Conservation (phyloP, 2,888 invertebrate genomes). For the Drosophila atripex region DNA sequence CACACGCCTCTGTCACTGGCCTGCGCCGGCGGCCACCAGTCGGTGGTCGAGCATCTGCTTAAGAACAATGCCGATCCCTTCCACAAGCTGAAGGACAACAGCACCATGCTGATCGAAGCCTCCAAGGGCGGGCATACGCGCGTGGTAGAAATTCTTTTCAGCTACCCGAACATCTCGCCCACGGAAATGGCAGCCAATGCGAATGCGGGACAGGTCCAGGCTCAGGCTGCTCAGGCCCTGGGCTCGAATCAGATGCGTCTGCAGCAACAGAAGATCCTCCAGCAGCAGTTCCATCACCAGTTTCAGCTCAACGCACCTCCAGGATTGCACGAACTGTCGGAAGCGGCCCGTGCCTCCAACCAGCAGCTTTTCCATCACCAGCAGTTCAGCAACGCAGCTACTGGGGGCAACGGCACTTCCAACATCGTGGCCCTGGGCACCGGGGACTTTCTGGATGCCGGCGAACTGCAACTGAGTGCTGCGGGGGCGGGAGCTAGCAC, state of each 20-base stretch:
- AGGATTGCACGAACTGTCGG: constrained; percentile 86
- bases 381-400: constrained; percentile 68
- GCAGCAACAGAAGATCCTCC: constrained; percentile 82
- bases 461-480: constrained; percentile 77
- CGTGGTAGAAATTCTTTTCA: constrained; percentile 96
- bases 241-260: constrained; percentile 80
- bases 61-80: constrained; percentile 97
- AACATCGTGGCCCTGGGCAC: constrained; percentile 65
- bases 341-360: constrained; percentile 85
- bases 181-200: constrained; percentile 83
- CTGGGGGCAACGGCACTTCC: constrained; percentile 54
- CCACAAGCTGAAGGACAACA: constrained; percentile 98
- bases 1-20: constrained; percentile 98
- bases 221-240: constrained; percentile 66
- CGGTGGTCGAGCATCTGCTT: constrained; percentile 95
- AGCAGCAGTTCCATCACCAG: constrained; percentile 84
- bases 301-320: constrained; percentile 83
- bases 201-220: constrained; percentile 46
- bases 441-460: constrained; percentile 81
- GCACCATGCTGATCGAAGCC: constrained; percentile 99
- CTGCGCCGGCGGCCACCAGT: constrained; percentile 97
- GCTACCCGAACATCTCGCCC: constrained; percentile 94
- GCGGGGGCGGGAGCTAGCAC: constrained; percentile 51
- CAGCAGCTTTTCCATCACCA: constrained; percentile 84
- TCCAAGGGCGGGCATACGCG: constrained; percentile 98